Evolutionary conservation across 2,113 vertebrate genomes (phyloP).

Genomic region (Todiramphus chloris): DNA sequence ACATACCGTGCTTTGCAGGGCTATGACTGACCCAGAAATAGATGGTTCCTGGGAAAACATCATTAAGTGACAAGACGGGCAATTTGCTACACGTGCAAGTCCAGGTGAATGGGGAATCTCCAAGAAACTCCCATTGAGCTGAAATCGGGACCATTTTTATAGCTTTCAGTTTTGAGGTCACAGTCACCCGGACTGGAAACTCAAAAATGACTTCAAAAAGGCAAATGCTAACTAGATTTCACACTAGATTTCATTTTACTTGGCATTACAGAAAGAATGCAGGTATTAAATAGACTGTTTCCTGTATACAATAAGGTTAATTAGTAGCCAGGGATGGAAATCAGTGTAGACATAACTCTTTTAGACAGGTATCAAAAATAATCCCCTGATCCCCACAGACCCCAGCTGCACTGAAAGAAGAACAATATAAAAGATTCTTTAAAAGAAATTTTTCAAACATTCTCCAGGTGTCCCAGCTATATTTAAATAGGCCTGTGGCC

Average conservation of each 20-base stretch:
- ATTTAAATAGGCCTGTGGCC: constrained; percentile 49
- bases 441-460: constrained; percentile 76
- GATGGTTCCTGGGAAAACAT: not conserved
- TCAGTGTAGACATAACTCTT: constrained; percentile 82
- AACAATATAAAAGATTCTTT: constrained; percentile 77
- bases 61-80: not conserved
- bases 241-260: constrained; percentile 83
- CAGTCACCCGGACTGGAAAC: constrained; percentile 80
- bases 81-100: not conserved
- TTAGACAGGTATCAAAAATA: constrained; percentile 86
- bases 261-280: constrained; percentile 82
- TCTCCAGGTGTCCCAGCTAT: constrained; percentile 75
- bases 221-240: constrained; percentile 83
- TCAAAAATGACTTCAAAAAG: constrained; percentile 83
- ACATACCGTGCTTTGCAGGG: not conserved
- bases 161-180: constrained; percentile 82
- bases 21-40: not conserved
- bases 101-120: constrained; percentile 69
- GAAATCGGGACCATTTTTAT: constrained; percentile 62
- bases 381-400: constrained; percentile 77
- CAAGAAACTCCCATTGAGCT: constrained; percentile 49
- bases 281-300: constrained; percentile 82
- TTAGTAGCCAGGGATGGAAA: constrained; percentile 80
- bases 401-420: constrained; percentile 79
- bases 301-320: constrained; percentile 84